Conservation (phyloP, 2,113 vertebrate species). For the Anarrhichthys ocellatus region DNA sequence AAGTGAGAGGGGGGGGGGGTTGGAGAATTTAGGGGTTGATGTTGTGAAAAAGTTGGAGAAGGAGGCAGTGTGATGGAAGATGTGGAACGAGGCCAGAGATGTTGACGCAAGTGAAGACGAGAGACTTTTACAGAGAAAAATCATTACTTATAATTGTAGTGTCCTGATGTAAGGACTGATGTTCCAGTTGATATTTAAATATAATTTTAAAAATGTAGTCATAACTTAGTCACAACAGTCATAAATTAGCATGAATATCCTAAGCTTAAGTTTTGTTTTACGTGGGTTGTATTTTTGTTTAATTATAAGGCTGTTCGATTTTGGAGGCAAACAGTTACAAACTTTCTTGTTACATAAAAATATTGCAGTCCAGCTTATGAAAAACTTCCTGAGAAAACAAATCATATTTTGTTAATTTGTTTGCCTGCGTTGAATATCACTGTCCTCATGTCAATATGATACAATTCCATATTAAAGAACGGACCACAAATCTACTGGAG, state of each 20-base stretch:
- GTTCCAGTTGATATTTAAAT: background rate
- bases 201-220: too few relatives aligned
- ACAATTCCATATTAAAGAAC: background rate
- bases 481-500: conserved; percentile 9
- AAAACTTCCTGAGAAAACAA: too few relatives aligned
- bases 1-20: background rate
- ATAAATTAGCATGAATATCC: background rate
- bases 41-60: conserved; percentile 48
- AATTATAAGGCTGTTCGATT: background rate
- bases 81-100: conserved; percentile 7
- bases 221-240: too few relatives aligned
- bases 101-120: conserved; percentile 14
- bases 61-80: conserved; percentile 26
- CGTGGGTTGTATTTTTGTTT: background rate
- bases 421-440: background rate
- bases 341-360: background rate
- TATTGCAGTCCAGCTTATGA: background rate
- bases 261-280: background rate
- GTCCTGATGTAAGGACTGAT: background rate
- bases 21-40: conserved; percentile 48
- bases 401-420: background rate
- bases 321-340: background rate
- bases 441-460: background rate
- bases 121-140: conserved; percentile 11
- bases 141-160: background rate